phyloP scores from a whole-genome alignment of 2,113 vertebrate species.

The Progne subis region DNA sequence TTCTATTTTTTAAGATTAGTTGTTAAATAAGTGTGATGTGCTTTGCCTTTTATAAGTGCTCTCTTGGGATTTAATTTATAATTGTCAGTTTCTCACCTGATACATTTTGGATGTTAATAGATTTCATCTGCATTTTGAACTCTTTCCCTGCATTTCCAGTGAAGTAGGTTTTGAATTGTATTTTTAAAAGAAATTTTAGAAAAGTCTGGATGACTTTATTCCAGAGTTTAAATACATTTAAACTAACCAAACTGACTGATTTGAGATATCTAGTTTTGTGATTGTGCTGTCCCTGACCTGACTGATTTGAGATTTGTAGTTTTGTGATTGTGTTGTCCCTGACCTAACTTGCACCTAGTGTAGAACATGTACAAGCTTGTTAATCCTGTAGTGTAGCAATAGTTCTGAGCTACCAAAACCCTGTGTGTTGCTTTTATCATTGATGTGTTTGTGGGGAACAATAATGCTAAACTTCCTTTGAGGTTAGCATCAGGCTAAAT shows the following conservation, averaged over 20 bases:
- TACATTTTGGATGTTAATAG: background rate
- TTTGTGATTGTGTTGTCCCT: background rate
- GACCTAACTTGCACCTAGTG: background rate
- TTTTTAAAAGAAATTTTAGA: background rate
- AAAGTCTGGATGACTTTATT: background rate
- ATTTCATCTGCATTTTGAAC: background rate
- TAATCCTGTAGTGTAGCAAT: background rate
- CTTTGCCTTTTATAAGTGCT: background rate
- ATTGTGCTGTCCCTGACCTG: background rate
- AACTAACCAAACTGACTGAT: background rate
- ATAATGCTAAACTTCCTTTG: background rate
- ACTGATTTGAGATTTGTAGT: background rate
- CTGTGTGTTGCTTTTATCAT: background rate
- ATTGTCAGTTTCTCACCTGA: background rate
- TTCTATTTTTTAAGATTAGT: background rate
- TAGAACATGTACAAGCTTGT: background rate
- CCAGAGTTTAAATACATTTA: background rate
- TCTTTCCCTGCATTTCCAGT: background rate
- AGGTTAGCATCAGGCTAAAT: background rate
- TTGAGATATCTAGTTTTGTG: background rate
- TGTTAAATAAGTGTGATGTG: background rate
- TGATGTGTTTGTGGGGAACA: background rate
- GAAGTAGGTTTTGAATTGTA: background rate
- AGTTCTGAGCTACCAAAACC: background rate
- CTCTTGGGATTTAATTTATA: background rate